A percentile compares a stretch with the other conserved stretches of the same genome.
These are phyloP conservation scores for Rhaphigaster nebulosa DNA, from an alignment of 2,888 invertebrate species.

Conservation along the genomic window DNA sequence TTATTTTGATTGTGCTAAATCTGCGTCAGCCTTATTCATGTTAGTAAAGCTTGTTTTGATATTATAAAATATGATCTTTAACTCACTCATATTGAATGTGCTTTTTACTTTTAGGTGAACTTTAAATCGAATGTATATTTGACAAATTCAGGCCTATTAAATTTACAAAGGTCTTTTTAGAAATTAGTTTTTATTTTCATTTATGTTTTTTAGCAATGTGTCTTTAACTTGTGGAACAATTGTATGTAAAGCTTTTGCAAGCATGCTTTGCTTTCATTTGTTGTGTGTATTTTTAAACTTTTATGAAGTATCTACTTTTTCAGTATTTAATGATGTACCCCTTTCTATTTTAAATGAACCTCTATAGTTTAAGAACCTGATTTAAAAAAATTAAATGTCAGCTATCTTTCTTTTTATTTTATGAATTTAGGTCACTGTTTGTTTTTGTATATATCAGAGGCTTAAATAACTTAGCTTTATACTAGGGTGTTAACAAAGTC, in stretches of 20 bases:
- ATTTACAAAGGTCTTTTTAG: neutral
- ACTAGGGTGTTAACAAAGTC: neutral
- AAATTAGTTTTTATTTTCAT: neutral
- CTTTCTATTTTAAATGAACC: neutral
- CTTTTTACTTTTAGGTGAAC: neutral
- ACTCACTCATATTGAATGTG: neutral
- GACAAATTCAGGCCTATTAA: neutral
- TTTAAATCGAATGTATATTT: neutral
- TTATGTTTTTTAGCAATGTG: neutral
- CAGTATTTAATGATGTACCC: neutral
- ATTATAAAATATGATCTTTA: neutral
- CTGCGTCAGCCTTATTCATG: neutral
- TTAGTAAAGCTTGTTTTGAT: neutral
- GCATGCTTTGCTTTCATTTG: slow-evolving; percentile 31
- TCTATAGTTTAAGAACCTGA: neutral
- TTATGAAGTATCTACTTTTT: neutral
- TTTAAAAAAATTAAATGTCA: neutral
- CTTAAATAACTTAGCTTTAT: neutral
- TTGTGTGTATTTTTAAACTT: neutral
- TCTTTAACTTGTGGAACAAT: neutral
- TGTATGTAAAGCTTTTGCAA: slow-evolving; percentile 42
- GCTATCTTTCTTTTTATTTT: neutral
- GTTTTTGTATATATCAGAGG: neutral
- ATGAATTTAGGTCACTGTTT: neutral
- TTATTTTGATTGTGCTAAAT: neutral